Conservation (phyloP, 1,140 invertebrate species). For the Atta colombica region DNA sequence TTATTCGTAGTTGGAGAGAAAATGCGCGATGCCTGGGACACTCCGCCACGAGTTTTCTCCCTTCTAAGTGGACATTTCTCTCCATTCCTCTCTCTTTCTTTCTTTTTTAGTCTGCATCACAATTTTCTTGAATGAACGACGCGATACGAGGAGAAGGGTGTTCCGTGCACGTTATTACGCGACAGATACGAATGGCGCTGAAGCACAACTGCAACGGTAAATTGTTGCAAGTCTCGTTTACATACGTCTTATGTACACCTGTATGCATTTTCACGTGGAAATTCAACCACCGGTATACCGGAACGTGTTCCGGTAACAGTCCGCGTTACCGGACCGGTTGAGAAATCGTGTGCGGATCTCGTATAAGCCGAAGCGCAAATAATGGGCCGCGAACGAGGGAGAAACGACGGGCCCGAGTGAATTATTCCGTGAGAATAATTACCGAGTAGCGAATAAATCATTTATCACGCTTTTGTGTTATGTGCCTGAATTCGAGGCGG, state of each 20-base stretch:
- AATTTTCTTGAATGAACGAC: constrained; percentile 53
- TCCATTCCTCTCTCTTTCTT: background rate
- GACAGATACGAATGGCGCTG: constrained; percentile 66
- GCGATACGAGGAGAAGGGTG: background rate
- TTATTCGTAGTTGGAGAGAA: background rate
- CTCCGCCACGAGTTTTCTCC: constrained; percentile 1
- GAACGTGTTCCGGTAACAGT: constrained; percentile 30
- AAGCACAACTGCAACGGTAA: constrained; percentile 15
- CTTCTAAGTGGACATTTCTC: background rate
- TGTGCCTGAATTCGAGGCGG: constrained; percentile 35
- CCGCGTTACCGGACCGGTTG: constrained; percentile 12
- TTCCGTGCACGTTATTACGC: constrained; percentile 40
- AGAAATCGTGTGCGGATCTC: constrained; percentile 14
- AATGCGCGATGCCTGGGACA: background rate
- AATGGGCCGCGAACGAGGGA: constrained; percentile 42
- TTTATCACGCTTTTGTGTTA: constrained; percentile 60
- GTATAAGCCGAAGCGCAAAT: constrained; percentile 47
- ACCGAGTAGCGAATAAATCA: constrained; percentile 50
- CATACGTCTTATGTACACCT: constrained; percentile 38
- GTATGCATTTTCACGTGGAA: constrained; percentile 41
- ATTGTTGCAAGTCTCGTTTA: constrained; percentile 55
- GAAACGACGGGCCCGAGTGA: constrained; percentile 41
- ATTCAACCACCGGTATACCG: constrained; percentile 41
- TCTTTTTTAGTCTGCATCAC: background rate
- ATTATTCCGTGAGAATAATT: constrained; percentile 61